Evolutionary conservation across 2,888 invertebrate species (phyloP).

Genomic region (Balanococcus diminutus): DNA sequence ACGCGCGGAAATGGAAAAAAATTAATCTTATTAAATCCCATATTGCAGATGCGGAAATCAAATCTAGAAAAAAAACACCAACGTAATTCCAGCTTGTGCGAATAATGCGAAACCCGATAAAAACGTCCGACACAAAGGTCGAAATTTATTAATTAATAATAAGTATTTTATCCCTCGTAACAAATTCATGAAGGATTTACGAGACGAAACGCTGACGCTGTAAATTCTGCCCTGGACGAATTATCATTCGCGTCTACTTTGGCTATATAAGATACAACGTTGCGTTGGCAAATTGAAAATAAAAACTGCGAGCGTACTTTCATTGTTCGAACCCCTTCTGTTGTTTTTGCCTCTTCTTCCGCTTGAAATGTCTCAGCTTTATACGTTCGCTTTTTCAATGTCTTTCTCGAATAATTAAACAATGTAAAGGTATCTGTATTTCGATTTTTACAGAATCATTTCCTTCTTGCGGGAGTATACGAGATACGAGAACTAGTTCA

Average conservation of each 20-base stretch:
- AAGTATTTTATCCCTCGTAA: not conserved
- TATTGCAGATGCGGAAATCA: too few species aligned
- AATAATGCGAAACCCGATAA: not conserved
- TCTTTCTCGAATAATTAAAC: conserved; percentile 19
- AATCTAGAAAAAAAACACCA: not conserved
- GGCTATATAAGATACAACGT: not conserved
- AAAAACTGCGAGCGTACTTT: not conserved
- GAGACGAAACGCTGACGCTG: not conserved
- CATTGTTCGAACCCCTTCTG: not conserved
- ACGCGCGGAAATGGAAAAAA: too few species aligned
- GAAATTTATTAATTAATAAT: conserved; percentile 2
- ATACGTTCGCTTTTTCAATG: conserved; percentile 15
- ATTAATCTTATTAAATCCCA: too few species aligned
- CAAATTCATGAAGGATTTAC: not conserved
- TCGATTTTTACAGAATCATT: conserved; percentile 1
- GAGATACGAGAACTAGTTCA: conserved; percentile 6
- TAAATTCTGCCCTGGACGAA: not conserved
- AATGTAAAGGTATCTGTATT: not conserved
- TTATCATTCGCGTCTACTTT: not conserved
- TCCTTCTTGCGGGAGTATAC: conserved; percentile 8
- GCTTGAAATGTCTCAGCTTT: conserved; percentile 7
- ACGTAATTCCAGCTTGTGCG: not conserved
- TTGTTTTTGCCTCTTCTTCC: not conserved
- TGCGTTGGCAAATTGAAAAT: not conserved
- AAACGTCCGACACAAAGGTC: not conserved